Evolutionary conservation across 2,797 vertebrate genomes (phyloP).

Genomic region (Natrix natrix): DNA sequence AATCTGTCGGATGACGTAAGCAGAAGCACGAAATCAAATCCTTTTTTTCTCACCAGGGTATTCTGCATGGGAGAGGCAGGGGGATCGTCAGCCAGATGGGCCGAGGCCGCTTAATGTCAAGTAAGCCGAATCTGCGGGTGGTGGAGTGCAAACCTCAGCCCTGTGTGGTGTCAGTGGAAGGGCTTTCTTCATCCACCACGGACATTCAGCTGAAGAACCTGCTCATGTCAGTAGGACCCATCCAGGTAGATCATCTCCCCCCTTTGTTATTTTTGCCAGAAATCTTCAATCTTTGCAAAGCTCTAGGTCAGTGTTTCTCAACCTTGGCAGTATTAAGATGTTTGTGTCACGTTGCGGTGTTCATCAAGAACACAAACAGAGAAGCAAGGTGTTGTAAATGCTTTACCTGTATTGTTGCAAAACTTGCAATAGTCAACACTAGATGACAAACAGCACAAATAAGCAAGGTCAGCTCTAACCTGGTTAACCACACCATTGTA

Average conservation of each 20-base stretch:
- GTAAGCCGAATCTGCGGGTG: slow-evolving; percentile 81
- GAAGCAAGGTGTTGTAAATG: no score
- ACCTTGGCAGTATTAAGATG: not conserved
- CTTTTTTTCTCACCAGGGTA: slow-evolving; percentile 79
- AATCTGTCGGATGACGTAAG: slow-evolving; percentile 24
- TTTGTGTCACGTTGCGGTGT: no score
- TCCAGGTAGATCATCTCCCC: slow-evolving; percentile 81
- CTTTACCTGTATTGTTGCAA: no score
- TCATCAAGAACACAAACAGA: no score
- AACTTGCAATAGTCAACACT: no score
- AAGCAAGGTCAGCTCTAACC: no score
- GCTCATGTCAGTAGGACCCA: slow-evolving; percentile 94
- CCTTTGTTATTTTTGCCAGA: slow-evolving; percentile 60
- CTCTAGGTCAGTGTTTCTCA: slow-evolving; percentile 9
- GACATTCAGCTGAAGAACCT: slow-evolving; percentile 90
- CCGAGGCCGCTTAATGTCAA: slow-evolving; percentile 79
- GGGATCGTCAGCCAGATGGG: slow-evolving; percentile 79
- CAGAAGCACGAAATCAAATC: slow-evolving; percentile 53
- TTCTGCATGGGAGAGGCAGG: slow-evolving; percentile 86
- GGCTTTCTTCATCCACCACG: slow-evolving; percentile 94
- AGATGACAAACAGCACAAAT: no score
- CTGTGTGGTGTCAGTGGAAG: slow-evolving; percentile 91
- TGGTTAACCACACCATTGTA: no score
- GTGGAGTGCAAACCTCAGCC: slow-evolving; percentile 80
- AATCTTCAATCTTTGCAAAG: slow-evolving; percentile 52